Conservation (phyloP, 1,140 invertebrate species). For the Pantala flavescens region DNA sequence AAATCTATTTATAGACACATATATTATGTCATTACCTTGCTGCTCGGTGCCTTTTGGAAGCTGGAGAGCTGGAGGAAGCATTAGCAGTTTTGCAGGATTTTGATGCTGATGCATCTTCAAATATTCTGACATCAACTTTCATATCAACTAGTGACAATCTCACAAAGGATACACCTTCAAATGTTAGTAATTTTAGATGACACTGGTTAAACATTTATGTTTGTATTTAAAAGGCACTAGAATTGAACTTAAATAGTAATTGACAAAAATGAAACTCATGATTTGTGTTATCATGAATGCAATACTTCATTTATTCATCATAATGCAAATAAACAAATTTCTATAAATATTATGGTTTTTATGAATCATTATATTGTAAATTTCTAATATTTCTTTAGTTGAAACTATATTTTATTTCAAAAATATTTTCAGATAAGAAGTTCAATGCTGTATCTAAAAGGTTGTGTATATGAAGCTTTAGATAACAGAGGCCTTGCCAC, state of each 20-base stretch:
- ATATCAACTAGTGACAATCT: background rate
- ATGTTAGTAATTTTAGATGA: slow-evolving; percentile 14
- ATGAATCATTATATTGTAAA: too few relatives aligned
- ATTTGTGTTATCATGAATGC: background rate
- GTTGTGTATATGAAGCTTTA: slow-evolving; percentile 75
- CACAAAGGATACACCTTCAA: slow-evolving; percentile 11
- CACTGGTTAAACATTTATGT: too few relatives aligned
- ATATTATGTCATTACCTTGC: slow-evolving; percentile 67
- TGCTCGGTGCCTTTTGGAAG: slow-evolving; percentile 65
- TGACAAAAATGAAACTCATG: background rate
- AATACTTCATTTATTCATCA: too few relatives aligned
- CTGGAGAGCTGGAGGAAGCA: slow-evolving; percentile 72
- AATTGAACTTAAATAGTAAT: too few relatives aligned
- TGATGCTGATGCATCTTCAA: slow-evolving; percentile 37
- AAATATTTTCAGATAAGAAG: slow-evolving; percentile 57
- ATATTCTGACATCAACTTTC: slow-evolving; percentile 28
- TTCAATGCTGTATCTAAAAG: slow-evolving; percentile 73
- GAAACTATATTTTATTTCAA: slow-evolving; percentile 25
- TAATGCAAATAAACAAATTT: too few relatives aligned
- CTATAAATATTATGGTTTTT: too few relatives aligned
- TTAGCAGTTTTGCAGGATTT: slow-evolving; percentile 63
- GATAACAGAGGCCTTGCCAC: slow-evolving; percentile 80
- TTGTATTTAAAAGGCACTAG: too few relatives aligned
- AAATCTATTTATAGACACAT: slow-evolving; percentile 49
- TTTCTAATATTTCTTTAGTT: slow-evolving; percentile 16